phyloP scores from a whole-genome alignment of 2,888 invertebrate species.

The Leucania comma region DNA sequence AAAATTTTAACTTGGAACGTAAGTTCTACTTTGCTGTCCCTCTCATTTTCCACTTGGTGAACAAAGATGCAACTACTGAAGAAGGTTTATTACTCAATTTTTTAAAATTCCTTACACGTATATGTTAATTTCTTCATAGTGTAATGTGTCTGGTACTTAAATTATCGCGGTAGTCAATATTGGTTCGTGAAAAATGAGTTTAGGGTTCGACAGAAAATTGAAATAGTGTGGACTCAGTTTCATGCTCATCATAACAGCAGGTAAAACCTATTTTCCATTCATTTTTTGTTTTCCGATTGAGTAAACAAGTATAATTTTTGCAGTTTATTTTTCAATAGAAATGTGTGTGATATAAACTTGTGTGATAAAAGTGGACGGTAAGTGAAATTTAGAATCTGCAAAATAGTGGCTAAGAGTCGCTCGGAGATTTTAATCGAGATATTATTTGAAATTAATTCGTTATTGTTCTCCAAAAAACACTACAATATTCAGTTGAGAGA shows the following conservation, averaged over 20 bases:
- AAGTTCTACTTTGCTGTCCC: neutral
- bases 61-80: constrained; percentile 24
- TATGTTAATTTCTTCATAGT: constrained; percentile 34
- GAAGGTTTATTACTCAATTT: constrained; percentile 23
- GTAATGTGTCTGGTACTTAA: constrained; percentile 31
- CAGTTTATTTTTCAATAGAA: neutral
- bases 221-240: constrained; percentile 3
- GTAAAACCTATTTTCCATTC: neutral
- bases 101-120: constrained; percentile 22
- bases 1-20: too few relatives aligned
- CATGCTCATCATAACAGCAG: neutral
- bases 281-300: neutral
- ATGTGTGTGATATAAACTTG: neutral
- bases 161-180: constrained; percentile 42
- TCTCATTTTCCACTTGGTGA: neutral
- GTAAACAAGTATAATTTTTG: neutral
- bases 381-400: too few relatives aligned
- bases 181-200: constrained; percentile 11
- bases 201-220: constrained; percentile 18
- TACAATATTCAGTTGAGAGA: too few relatives aligned
- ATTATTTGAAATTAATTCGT: too few relatives aligned
- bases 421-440: too few relatives aligned
- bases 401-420: too few relatives aligned
- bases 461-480: too few relatives aligned
- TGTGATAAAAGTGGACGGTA: neutral